A percentile compares a stretch with the other conserved stretches of the same genome.
Conservation (phyloP, 2,113 vertebrate species). For the Hippolais icterina region DNA sequence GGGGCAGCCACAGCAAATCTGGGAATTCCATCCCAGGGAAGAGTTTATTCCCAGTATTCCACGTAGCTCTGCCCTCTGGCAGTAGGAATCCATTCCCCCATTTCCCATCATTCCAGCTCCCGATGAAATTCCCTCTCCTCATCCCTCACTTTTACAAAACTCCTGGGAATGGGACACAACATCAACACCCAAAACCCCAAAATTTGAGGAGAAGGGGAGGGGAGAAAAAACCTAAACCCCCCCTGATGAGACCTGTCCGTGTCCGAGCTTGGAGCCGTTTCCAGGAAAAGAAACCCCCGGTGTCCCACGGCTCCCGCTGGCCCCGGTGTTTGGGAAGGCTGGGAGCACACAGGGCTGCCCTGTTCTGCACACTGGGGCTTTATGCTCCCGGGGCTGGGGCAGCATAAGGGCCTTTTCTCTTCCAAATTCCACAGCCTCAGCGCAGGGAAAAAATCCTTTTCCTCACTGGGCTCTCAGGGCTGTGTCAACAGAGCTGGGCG, state of each 20-base stretch:
- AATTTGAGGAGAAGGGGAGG: neutral
- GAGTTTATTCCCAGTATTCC: neutral
- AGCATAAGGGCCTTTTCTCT: constrained; percentile 45
- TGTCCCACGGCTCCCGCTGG: neutral
- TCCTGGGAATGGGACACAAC: accelerated
- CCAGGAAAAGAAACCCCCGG: neutral
- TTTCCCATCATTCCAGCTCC: neutral
- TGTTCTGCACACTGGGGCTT: constrained; percentile 51
- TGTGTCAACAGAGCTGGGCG: constrained; percentile 6
- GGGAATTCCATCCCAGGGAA: neutral
- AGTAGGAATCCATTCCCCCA: neutral
- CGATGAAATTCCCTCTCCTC: neutral
- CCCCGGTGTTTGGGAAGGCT: neutral
- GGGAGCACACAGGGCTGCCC: constrained; percentile 13
- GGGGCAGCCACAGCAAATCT: neutral
- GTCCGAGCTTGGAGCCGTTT: neutral
- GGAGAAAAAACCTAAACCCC: neutral
- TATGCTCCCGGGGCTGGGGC: neutral
- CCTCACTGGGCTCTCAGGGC: neutral
- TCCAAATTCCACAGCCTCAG: neutral
- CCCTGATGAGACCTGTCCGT: accelerated
- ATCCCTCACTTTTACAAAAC: neutral
- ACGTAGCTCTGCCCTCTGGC: neutral
- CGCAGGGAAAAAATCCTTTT: neutral
- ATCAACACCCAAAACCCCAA: accelerated